Conservation (phyloP, 2,797 vertebrate species). For the Bradypodion ventrale region DNA sequence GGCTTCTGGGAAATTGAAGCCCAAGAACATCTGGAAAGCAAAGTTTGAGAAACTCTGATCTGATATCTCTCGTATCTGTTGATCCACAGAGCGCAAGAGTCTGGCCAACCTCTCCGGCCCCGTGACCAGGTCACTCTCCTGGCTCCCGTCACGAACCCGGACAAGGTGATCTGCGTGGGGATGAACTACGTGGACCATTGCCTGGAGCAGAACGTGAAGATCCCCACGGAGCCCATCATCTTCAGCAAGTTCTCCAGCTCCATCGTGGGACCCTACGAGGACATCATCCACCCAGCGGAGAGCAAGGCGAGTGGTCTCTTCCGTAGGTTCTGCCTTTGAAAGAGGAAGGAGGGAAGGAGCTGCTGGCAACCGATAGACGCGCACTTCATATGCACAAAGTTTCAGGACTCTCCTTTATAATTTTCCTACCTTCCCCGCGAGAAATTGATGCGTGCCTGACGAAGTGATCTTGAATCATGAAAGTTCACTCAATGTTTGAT, state of each 20-base stretch:
- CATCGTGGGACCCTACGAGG: conserved; percentile 87
- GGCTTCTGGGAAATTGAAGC: too few relatives aligned
- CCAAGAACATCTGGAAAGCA: too few relatives aligned
- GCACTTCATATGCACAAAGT: too few relatives aligned
- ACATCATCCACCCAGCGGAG: conserved; percentile 81
- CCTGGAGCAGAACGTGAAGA: conserved; percentile 83
- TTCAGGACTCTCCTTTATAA: too few relatives aligned
- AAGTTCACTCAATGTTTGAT: too few relatives aligned
- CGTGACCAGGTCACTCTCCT: conserved; percentile 75
- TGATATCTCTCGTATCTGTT: too few relatives aligned
- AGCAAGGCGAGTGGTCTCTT: conserved; percentile 71
- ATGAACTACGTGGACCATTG: conserved; percentile 96
- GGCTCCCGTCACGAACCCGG: conserved; percentile 83
- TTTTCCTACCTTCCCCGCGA: too few relatives aligned
- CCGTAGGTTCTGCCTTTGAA: fast-evolving
- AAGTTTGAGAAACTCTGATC: too few relatives aligned
- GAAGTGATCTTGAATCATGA: too few relatives aligned
- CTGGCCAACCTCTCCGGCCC: conserved; percentile 74
- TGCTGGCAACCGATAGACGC: too few relatives aligned
- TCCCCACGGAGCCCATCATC: conserved; percentile 90
- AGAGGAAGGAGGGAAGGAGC: neutral
- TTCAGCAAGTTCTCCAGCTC: conserved; percentile 95
- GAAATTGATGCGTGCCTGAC: too few relatives aligned
- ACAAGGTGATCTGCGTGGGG: conserved; percentile 93
- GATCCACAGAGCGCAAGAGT: conserved; percentile 79